Base-by-base conservation (phyloP, 2,888 invertebrate species). In the Octodonta nipae region DNA sequence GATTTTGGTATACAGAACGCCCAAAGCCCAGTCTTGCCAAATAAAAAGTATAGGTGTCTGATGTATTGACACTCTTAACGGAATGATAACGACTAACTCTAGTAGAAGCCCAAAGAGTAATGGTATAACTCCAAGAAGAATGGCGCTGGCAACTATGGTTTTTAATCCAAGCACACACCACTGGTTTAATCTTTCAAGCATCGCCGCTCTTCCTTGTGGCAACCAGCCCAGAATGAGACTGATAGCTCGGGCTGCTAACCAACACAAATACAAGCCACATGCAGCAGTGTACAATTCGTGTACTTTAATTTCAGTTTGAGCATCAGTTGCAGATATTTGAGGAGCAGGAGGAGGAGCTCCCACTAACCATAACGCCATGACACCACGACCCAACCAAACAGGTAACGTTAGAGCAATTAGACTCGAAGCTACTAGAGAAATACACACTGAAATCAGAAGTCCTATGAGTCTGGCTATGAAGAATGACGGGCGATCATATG, bases 11-110 rank as follows among this genome's bases (percentile, higher is more conserved):
- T 96, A 95, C 1, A 98, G 67, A 7, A 98, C 91, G 13, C 96
- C 95, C 14, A 98, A 67, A 0, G 95, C 95, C 96, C 96, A 98
- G 64, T 96, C 93, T 49, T 95, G 86, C 85, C 85, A 86, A 30
- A 86, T 72, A 56, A 86, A 87, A 34, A 85, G 66, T 16, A 86
- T 81, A 0, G 86, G 95, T 5, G 89, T 88, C 61, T 93, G 89
- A 44, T 86, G 81, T 3, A 91, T 66, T 0, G 92, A 88, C 13
- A 96, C 92, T 6, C 95, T 70, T 13, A 96, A 65, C 0, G 98
- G 98, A 10, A 92, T 84, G 11, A 96, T 85, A 12, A 88, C 68
- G 3, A 89, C 86, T 52, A 93, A 66, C 57, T 96, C 95, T 39
- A 98, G 72, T 30, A 93, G 70, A 41, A 95, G 64, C 0, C 96